phyloP scores from a whole-genome alignment of 2,113 vertebrate species.

The Bothrops jararaca region DNA sequence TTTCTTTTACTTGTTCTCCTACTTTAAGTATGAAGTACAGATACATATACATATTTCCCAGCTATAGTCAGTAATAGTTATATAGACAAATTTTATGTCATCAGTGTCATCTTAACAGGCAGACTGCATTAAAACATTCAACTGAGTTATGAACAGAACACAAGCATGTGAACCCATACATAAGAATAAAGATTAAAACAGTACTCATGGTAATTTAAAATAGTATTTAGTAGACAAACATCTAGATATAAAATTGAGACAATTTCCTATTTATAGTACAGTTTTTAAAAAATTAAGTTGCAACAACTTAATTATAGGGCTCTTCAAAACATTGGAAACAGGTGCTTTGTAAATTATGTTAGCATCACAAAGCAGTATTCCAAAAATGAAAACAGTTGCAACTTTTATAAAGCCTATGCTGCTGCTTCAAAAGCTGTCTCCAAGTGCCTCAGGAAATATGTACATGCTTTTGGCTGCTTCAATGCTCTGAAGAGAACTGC shows the following conservation, averaged over 20 bases:
- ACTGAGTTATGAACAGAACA: not conserved
- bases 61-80: not conserved
- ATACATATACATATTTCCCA: not conserved
- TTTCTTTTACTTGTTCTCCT: not conserved
- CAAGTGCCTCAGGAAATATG: not conserved
- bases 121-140: not conserved
- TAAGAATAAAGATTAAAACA: not conserved
- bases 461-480: not conserved
- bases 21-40: not conserved
- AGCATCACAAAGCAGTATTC: not conserved
- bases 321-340: not conserved
- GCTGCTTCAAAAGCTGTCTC: not conserved
- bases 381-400: not conserved
- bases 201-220: not conserved
- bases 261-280: not conserved
- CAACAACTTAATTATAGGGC: not conserved
- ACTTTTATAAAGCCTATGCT: not conserved
- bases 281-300: not conserved
- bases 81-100: not conserved
- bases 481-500: not conserved
- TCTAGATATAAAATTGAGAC: not conserved
- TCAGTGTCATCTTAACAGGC: not conserved
- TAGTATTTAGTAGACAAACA: not conserved
- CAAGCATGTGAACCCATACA: not conserved
- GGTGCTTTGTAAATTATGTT: not conserved